A percentile compares a stretch with the other conserved stretches of the same genome.
Conservation (phyloP, 2,113 vertebrate species). For the Perognathus longimembris region DNA sequence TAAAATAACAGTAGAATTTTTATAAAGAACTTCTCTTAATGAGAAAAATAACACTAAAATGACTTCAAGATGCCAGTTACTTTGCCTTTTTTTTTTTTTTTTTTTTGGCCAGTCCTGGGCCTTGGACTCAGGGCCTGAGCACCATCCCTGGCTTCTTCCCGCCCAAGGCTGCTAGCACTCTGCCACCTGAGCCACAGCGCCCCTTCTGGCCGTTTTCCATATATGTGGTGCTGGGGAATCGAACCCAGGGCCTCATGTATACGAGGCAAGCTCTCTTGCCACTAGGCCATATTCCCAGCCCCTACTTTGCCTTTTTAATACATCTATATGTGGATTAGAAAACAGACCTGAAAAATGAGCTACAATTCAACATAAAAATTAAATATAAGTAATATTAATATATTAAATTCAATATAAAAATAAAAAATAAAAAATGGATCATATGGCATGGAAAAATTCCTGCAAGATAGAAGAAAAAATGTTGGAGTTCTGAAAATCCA, state of each 20-base stretch:
- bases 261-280: too few relatives aligned
- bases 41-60: slow-evolving; percentile 11
- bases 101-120: too few relatives aligned
- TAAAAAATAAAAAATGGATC: not conserved
- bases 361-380: not conserved
- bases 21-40: not conserved
- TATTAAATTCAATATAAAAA: not conserved
- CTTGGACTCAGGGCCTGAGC: too few relatives aligned
- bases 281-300: too few relatives aligned
- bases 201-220: too few relatives aligned
- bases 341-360: slow-evolving; percentile 13
- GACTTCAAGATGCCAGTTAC: not conserved
- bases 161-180: too few relatives aligned
- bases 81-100: not conserved
- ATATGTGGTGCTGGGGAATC: too few relatives aligned
- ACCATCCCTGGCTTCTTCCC: too few relatives aligned
- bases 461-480: not conserved
- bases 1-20: not conserved
- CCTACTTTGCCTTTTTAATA: not conserved
- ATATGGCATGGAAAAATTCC: not conserved
- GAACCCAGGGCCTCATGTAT: too few relatives aligned
- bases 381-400: too few relatives aligned
- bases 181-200: too few relatives aligned
- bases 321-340: not conserved
- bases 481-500: not conserved